Conservation (phyloP, 2,888 invertebrate species). For the Pristionchus japonicus region DNA sequence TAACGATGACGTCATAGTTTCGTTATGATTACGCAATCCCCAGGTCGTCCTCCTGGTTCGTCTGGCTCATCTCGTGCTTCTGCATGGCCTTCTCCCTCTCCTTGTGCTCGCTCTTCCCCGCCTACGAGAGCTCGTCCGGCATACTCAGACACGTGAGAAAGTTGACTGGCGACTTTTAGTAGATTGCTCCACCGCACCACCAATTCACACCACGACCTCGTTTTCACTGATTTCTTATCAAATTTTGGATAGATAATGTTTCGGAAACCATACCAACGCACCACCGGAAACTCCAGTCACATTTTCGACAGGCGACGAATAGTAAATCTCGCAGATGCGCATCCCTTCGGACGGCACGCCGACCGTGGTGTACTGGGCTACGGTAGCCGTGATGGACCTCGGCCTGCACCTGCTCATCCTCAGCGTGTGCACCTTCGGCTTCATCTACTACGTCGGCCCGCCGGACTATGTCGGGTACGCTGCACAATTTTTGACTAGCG, state of each 20-base stretch:
- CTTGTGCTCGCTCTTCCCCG: slow-evolving; percentile 3
- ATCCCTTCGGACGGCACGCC: slow-evolving; percentile 28
- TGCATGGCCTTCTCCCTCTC: slow-evolving; percentile 14
- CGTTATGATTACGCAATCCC: background rate
- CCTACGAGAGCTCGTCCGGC: background rate
- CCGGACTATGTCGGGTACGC: background rate
- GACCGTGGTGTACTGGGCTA: slow-evolving; percentile 25
- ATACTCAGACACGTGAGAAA: background rate
- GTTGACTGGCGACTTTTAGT: background rate
- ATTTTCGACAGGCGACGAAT: background rate
- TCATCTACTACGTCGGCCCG: background rate
- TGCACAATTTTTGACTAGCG: no score
- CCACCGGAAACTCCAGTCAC: no score
- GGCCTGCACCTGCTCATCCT: background rate
- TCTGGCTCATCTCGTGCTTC: slow-evolving; percentile 34
- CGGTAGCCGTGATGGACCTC: slow-evolving; percentile 16
- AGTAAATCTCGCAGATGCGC: background rate
- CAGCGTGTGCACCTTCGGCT: background rate
- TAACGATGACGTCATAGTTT: no score
- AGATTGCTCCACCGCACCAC: background rate
- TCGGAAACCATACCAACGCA: no score
- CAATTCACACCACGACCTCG: background rate
- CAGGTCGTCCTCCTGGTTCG: background rate
- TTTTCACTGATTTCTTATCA: background rate
- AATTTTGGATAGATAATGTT: no score